Base-by-base conservation (phyloP, 2,888 invertebrate genomes). In the Epinotia brunnichana region DNA sequence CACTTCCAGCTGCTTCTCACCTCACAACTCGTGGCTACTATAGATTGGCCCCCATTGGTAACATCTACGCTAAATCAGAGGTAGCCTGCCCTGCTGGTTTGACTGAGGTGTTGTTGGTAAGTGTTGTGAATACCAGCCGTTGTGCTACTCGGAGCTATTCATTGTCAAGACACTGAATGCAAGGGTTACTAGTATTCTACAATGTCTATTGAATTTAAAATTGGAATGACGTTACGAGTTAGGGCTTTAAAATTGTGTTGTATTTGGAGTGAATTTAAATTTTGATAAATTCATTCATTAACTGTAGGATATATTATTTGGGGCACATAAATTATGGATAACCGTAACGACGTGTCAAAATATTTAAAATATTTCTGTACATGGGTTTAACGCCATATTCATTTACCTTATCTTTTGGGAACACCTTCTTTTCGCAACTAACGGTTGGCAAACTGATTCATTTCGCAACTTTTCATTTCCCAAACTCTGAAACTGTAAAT, bases 181-280 rank as follows among this genome's bases (percentile, higher is more conserved):
- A 21, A 21, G 63, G 51, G 51, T 53, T 39, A 54, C 54, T 41
- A 1, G 35, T 35, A 54, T 64, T 44, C 15, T 44, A 44, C 15
- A 44, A 15, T 54, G 13, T 54, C 21, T 19, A 19, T 53, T 64
- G 35, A 54, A 64, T 64, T 54, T 54, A 35, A 64, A 64, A 64
- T 29, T 64, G 29, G 51, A 64, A 39, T 64, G 13, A 11, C 19
- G 11, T 7, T 19, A 4, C 0, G 35, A 54, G 19, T 9, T 35
- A 5, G 1, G 21, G 19, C 15, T 41, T 64, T 2, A 21, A 15
- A 3, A 35, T 53, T n/a, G 48, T 63, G 24, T 59, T 59, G 7
- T 35, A 9, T 59, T 15, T 13, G 24, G 7, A 15, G 41, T 53
- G 21, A 53, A 24, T 13, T 13, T 13, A 41, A 4, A 54, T 21